Evolutionary conservation across 1,140 invertebrate species (phyloP).

Genomic region (Pteromalus puparum): DNA sequence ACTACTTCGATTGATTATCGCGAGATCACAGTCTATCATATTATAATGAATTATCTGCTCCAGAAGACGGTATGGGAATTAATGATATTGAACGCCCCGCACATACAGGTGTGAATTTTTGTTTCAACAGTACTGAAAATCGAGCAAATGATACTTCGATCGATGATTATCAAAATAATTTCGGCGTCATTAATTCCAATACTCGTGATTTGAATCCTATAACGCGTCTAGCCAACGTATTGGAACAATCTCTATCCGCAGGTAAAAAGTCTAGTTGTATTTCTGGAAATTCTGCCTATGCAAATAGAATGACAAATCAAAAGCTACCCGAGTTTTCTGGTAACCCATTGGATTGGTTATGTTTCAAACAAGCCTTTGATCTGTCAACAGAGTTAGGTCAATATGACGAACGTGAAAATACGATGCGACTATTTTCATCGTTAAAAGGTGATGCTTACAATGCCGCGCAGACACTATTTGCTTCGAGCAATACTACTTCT

Average conservation of each 20-base stretch:
- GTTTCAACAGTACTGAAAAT: neutral
- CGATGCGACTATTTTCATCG: neutral
- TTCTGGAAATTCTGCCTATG: neutral
- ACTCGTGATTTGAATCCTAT: neutral
- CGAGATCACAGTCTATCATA: too few species aligned
- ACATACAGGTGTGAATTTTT: too few species aligned
- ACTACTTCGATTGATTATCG: too few species aligned
- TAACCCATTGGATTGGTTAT: neutral
- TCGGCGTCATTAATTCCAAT: neutral
- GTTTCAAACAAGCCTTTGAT: neutral
- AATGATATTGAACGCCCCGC: too few species aligned
- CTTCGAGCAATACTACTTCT: neutral
- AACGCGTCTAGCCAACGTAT: neutral
- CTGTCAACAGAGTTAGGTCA: neutral
- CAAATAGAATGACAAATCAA: neutral
- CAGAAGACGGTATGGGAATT: too few species aligned
- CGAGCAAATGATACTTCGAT: neutral
- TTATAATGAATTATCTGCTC: too few species aligned
- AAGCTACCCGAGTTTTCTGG: neutral
- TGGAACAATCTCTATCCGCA: neutral
- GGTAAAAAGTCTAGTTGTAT: too few species aligned
- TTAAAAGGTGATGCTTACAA: conserved; percentile 13
- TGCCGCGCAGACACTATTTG: neutral
- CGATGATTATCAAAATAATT: neutral
- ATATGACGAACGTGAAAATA: conserved; percentile 8